Evolutionary conservation across 2,888 invertebrate species (phyloP), one percentile per base, ranked within the genome.

Genomic region (Troides helena): DNA sequence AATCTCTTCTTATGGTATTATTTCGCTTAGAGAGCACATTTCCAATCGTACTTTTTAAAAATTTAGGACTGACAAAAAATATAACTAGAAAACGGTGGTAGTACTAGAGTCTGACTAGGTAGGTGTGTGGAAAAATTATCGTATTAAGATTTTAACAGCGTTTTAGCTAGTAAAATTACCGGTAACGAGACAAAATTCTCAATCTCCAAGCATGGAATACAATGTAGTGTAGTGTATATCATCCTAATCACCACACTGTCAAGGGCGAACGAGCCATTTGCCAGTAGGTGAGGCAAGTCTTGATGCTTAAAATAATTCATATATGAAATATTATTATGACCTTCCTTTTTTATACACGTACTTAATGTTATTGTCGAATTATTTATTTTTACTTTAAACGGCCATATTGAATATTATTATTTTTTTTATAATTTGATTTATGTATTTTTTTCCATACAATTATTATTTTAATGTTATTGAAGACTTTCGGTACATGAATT

Each of bases 361-460:
- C 14, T 61, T 61, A 61, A 61, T 21, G 21, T 61, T 3, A 12
- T 21, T 62, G 12, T 43, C 39, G 4, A 23, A 43, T 46, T 23
- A 62, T 46, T 62, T 62, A 43, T 46, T 46, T 23, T 61, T 62
- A n/a, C 5, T 12, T 60, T 60, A 36, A 36, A 17, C 39, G 21
- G 61, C 12, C 12, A 21, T 21, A 39, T 46, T 21, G 46, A 46
- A 62, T 62, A 60, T 60, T 36, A 50, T 46, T 50, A 50, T 17
- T 17, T 50, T 14, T 17, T 18, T 50, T 17, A 14, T 50, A 14
- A 17, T 50, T 18, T 18, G 14, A 5, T 12, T 17, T 14, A 14
- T 14, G 50, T 50, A 17, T 18, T 50, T 17, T 14, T 50, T 50
- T 17, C 17, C 50, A 18, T 17, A 50, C 50, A 50, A 2, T 50